phyloP scores from a whole-genome alignment of 2,888 invertebrate genomes.

The Boloria euphrosyne region DNA sequence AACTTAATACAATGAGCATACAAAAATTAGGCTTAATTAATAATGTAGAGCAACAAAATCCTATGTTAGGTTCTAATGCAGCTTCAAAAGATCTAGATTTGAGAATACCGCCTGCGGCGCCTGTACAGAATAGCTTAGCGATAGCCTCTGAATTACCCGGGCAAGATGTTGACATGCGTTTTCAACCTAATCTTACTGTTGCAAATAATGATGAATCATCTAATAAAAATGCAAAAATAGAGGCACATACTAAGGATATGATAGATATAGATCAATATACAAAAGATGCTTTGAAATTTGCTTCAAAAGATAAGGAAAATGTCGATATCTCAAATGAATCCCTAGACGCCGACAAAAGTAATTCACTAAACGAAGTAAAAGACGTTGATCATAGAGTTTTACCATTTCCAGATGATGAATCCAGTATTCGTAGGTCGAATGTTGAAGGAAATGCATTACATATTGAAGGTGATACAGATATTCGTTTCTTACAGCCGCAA shows the following conservation, averaged over 20 bases:
- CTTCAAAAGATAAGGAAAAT: slow-evolving; percentile 74
- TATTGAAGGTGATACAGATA: slow-evolving; percentile 73
- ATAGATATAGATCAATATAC: slow-evolving; percentile 81
- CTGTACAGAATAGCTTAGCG: slow-evolving; percentile 53
- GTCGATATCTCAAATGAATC: slow-evolving; percentile 70
- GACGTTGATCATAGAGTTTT: slow-evolving; percentile 78
- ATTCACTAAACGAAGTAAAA: slow-evolving; percentile 60
- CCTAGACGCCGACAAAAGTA: slow-evolving; percentile 59
- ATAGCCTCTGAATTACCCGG: slow-evolving; percentile 65
- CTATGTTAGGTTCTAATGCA: slow-evolving; percentile 51
- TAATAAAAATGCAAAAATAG: slow-evolving; percentile 48
- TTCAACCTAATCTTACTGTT: slow-evolving; percentile 57
- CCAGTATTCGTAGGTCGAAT: slow-evolving; percentile 49
- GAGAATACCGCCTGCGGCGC: slow-evolving; percentile 66
- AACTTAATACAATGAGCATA: slow-evolving; percentile 83
- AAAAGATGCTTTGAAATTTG: slow-evolving; percentile 79
- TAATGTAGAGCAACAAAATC: slow-evolving; percentile 55
- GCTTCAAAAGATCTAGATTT: slow-evolving; percentile 73
- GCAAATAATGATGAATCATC: slow-evolving; percentile 51
- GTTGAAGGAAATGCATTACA: slow-evolving; percentile 49
- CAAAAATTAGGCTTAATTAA: slow-evolving; percentile 79
- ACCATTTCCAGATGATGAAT: slow-evolving; percentile 65
- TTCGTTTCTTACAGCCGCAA: slow-evolving; percentile 73
- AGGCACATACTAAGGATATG: slow-evolving; percentile 65
- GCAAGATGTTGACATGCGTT: slow-evolving; percentile 78